A percentile compares a stretch with the other conserved stretches of the same genome.
These are phyloP conservation scores for Megalonaias nervosa DNA, from an alignment of 1,140 invertebrate genomes.

Conservation along the genomic window DNA sequence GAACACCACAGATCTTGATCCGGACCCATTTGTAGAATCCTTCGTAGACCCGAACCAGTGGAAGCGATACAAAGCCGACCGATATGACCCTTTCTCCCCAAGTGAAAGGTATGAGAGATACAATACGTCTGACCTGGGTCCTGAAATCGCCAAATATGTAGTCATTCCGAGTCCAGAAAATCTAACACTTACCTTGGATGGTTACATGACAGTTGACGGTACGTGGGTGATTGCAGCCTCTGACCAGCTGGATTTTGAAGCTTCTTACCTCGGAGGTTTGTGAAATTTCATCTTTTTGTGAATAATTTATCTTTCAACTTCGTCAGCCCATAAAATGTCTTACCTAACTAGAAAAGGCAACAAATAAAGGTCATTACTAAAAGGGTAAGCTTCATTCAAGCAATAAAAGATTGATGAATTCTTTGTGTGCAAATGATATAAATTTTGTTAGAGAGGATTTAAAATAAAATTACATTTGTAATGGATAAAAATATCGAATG, in stretches of 20 bases:
- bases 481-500: no score
- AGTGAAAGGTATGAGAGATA: conserved; percentile 24
- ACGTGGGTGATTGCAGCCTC: conserved; percentile 19
- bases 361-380: no score
- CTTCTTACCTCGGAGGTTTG: conserved; percentile 18
- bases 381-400: no score
- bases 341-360: no score
- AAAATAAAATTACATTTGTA: no score
- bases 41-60: conserved; percentile 52
- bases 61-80: conserved; percentile 51
- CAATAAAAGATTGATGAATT: no score
- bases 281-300: no score
- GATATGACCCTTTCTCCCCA: conserved; percentile 56
- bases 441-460: no score
- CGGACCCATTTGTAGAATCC: conserved; percentile 48
- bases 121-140: conserved; percentile 13
- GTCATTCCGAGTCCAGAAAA: conserved; percentile 22
- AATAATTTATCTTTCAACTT: no score
- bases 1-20: conserved; percentile 38
- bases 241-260: conserved; percentile 14
- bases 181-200: background rate
- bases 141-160: background rate
- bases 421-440: no score
- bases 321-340: no score
- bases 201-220: conserved; percentile 12